Evolutionary conservation across 2,113 vertebrate species (phyloP).

Genomic region (Oxyruncus cristatus): DNA sequence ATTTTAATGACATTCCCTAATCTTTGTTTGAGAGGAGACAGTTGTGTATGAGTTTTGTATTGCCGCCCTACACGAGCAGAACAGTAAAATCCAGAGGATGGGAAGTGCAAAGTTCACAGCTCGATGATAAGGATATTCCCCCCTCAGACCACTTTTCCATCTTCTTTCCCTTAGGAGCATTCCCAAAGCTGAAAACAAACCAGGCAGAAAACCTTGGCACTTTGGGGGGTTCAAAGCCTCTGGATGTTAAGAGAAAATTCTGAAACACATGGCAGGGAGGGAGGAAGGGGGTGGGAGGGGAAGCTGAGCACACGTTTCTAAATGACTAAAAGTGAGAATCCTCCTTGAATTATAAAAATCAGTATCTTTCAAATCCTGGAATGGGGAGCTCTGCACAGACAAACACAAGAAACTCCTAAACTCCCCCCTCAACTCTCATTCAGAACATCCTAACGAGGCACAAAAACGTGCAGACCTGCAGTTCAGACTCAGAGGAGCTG

Average conservation of each 20-base stretch:
- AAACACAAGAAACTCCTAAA: neutral
- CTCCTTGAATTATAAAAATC: neutral
- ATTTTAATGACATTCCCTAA: neutral
- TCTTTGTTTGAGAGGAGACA: neutral
- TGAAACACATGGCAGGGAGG: neutral
- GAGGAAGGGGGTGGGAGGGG: neutral
- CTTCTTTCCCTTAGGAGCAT: neutral
- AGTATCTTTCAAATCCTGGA: neutral
- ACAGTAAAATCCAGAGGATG: constrained; percentile 5
- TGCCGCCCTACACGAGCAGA: neutral
- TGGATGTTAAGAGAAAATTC: neutral
- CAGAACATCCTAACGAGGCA: neutral
- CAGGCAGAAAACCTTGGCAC: neutral
- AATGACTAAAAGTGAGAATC: neutral
- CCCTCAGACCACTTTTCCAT: neutral
- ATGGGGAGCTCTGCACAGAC: neutral
- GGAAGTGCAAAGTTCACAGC: constrained; percentile 57
- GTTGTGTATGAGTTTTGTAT: neutral
- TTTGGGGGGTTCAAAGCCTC: neutral
- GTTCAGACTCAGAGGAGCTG: neutral
- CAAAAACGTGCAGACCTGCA: neutral
- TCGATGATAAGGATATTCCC: constrained; percentile 12
- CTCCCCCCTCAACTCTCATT: neutral
- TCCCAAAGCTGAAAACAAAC: neutral
- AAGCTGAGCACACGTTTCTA: neutral